phyloP scores from a whole-genome alignment of 2,113 vertebrate genomes.

The Microcebus murinus region DNA sequence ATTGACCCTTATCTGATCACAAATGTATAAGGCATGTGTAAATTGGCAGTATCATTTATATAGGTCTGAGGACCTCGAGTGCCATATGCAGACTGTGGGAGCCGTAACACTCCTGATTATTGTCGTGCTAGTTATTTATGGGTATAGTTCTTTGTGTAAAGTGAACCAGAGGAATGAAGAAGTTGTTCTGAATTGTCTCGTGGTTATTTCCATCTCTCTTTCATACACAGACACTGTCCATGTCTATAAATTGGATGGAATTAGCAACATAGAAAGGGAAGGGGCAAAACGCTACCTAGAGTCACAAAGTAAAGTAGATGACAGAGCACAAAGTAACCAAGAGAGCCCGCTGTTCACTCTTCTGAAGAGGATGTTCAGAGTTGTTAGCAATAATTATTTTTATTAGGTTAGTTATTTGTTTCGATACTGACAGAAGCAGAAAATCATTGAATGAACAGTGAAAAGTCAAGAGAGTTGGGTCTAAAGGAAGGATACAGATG shows the following conservation, averaged over 20 bases:
- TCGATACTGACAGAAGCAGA: not conserved
- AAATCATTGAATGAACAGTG: not conserved
- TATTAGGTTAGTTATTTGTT: not conserved
- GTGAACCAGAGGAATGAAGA: not conserved
- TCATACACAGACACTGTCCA: not conserved
- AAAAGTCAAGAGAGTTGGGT: not conserved
- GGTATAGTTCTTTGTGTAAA: not conserved
- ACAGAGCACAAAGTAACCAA: not conserved
- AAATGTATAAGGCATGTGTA: not conserved
- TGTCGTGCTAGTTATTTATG: not conserved
- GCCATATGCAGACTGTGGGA: not conserved
- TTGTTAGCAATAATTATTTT: not conserved
- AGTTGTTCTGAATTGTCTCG: not conserved
- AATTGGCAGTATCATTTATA: not conserved
- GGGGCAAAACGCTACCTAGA: not conserved
- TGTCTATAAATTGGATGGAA: not conserved
- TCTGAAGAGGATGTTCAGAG: not conserved
- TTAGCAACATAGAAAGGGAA: not conserved
- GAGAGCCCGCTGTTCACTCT: not conserved
- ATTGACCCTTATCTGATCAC: not conserved
- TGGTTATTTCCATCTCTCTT: not conserved
- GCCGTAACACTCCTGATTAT: not conserved
- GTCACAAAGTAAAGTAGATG: not conserved
- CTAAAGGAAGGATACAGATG: not conserved
- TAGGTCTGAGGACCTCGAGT: not conserved